Conservation (phyloP, 1,140 invertebrate genomes). For the Anoplolepis gracilipes region DNA sequence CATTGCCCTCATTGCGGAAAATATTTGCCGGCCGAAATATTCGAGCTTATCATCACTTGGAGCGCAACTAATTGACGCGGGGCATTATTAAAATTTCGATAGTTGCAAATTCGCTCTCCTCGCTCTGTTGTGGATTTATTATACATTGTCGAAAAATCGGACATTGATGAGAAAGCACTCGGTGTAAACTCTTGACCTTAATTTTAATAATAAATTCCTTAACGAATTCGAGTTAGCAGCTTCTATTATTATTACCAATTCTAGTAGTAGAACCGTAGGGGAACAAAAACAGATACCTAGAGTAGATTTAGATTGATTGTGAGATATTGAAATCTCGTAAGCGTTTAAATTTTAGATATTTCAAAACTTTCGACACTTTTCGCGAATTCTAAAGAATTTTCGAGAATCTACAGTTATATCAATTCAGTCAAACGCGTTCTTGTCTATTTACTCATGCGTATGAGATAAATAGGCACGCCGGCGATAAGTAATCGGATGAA, state of each 20-base stretch:
- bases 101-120: conserved; percentile 14
- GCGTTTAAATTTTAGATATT: too few species aligned
- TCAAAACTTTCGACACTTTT: too few species aligned
- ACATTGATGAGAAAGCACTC: conserved; percentile 18
- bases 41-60: conserved; percentile 48
- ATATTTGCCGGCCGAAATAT: conserved; percentile 37
- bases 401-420: too few species aligned
- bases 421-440: too few species aligned
- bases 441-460: not conserved
- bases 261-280: not conserved
- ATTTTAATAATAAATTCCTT: conserved; percentile 36
- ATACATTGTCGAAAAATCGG: not conserved
- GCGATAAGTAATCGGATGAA: conserved; percentile 6
- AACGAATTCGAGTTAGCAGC: not conserved
- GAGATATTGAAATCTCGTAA: too few species aligned
- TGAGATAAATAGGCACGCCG: too few species aligned
- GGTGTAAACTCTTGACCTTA: not conserved
- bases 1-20: not conserved
- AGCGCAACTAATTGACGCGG: conserved; percentile 59
- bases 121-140: not conserved
- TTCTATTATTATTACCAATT: not conserved
- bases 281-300: not conserved
- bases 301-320: not conserved
- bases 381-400: too few species aligned
- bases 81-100: conserved; percentile 55